phyloP scores from a whole-genome alignment of 2,113 vertebrate genomes.

The Castor canadensis region DNA sequence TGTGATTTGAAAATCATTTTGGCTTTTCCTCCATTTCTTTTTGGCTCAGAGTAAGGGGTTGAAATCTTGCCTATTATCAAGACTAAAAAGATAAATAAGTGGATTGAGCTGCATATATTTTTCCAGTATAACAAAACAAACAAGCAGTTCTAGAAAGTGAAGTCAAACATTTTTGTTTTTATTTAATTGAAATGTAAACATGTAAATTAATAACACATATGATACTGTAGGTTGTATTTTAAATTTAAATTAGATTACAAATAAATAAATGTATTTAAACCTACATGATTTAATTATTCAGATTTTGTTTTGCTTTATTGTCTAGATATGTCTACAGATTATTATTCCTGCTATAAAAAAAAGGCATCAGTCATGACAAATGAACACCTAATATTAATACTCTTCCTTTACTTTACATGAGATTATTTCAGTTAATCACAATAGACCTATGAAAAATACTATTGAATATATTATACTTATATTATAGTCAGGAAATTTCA shows the following conservation, averaged over 20 bases:
- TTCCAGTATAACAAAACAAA: not conserved
- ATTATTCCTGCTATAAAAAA: not conserved
- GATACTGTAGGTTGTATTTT: not conserved
- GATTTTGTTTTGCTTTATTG: not conserved
- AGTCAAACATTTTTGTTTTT: not conserved
- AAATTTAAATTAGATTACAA: too few relatives aligned
- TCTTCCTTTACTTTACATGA: constrained; percentile 5
- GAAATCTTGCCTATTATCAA: not conserved
- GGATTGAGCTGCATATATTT: not conserved
- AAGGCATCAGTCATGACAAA: not conserved
- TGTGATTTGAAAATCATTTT: not conserved
- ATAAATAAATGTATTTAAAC: not conserved
- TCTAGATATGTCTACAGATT: not conserved
- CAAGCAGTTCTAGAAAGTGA: not conserved
- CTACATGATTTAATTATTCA: not conserved
- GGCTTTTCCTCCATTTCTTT: not conserved
- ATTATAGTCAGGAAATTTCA: not conserved
- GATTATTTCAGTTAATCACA: not conserved
- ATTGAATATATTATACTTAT: not conserved
- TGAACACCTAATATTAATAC: not conserved
- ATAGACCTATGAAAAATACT: not conserved
- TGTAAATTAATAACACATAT: not conserved
- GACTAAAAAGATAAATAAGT: not conserved
- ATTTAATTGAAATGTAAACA: not conserved
- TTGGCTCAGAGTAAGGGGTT: not conserved